These are phyloP conservation scores for Balaeniceps rex DNA, from an alignment of 2,113 vertebrate genomes.

Conservation along the genomic window DNA sequence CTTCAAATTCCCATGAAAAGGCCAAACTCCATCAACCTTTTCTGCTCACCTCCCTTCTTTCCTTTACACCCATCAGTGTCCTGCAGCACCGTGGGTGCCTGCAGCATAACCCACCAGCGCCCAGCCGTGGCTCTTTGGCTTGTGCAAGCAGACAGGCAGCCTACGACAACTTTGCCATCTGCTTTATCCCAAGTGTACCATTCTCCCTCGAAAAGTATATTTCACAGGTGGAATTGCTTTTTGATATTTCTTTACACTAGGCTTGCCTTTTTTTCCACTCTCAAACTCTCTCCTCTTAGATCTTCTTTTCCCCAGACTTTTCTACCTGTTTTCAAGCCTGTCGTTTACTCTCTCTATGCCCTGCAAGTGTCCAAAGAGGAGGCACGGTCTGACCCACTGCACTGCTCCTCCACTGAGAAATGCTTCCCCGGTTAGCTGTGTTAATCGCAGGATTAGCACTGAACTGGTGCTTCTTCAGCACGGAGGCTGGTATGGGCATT, in stretches of 20 bases:
- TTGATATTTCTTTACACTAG: neutral
- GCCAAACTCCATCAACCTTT: neutral
- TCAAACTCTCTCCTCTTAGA: neutral
- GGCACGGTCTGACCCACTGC: neutral
- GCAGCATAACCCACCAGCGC: neutral
- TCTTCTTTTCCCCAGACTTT: neutral
- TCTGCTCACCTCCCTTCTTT: neutral
- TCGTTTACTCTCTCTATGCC: neutral
- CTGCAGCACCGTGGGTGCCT: neutral
- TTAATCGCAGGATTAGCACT: neutral
- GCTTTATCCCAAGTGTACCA: neutral
- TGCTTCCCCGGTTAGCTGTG: neutral
- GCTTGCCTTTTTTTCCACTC: neutral
- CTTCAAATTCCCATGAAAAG: neutral
- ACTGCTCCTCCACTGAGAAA: neutral
- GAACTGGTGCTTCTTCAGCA: neutral
- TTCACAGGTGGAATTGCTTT: neutral
- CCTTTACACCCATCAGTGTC: neutral
- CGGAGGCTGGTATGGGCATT: neutral
- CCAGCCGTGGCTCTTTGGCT: fast-evolving
- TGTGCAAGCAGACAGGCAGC: neutral
- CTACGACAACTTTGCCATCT: neutral
- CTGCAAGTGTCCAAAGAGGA: neutral
- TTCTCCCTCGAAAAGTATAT: neutral
- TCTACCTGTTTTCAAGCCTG: neutral